These are phyloP conservation scores for Zoanthus gigantus DNA, from an alignment of 92 coral and sea anemone species.

Conservation along the genomic window DNA sequence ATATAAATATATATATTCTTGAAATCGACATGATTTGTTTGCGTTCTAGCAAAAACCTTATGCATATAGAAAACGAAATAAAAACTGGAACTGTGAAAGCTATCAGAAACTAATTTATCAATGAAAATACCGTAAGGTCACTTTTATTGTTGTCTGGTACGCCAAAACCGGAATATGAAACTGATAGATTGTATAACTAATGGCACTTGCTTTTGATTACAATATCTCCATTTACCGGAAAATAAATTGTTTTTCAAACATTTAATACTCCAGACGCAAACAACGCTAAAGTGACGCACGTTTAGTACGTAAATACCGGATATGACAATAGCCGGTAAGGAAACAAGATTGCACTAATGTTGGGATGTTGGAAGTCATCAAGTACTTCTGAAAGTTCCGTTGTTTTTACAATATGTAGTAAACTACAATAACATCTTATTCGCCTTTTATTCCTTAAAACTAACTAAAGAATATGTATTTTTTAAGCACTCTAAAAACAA, in stretches of 20 bases:
- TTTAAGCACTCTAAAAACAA: slow-evolving; percentile 31
- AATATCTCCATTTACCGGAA: neutral
- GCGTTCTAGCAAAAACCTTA: no score
- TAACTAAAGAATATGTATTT: neutral
- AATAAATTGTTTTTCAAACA: slow-evolving; percentile 16
- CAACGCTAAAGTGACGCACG: slow-evolving; percentile 17
- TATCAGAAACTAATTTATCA: neutral
- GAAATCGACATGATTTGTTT: no score
- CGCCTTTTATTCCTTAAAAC: slow-evolving; percentile 3
- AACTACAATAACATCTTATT: slow-evolving; percentile 30
- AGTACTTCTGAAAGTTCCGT: slow-evolving; percentile 2
- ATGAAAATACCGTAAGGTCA: neutral
- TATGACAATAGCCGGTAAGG: slow-evolving; percentile 39
- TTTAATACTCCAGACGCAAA: slow-evolving; percentile 3
- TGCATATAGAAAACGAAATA: neutral
- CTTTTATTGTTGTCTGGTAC: neutral
- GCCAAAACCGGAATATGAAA: neutral
- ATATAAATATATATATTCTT: no score
- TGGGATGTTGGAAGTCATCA: neutral
- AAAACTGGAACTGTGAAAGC: neutral
- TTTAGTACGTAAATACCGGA: slow-evolving; percentile 22
- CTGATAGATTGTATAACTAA: neutral
- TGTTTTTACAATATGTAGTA: slow-evolving; percentile 42
- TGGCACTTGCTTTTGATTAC: no score
- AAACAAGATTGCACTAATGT: slow-evolving; percentile 42